phyloP scores from a whole-genome alignment of 1,140 invertebrate genomes.

The Melipona quadrifasciata region DNA sequence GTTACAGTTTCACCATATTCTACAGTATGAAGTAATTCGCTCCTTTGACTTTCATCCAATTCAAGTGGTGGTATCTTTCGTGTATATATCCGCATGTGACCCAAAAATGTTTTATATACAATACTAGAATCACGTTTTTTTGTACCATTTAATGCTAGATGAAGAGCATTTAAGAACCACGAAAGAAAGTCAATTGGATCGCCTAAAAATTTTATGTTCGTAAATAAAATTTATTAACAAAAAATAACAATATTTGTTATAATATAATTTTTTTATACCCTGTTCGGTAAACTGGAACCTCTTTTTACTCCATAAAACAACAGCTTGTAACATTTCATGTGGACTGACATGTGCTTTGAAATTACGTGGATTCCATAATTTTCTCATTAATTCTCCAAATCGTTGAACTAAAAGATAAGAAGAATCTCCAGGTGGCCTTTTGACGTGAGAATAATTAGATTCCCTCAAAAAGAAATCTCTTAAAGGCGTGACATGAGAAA shows the following conservation, averaged over 20 bases:
- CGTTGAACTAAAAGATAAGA: constrained; percentile 95
- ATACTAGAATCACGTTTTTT: constrained; percentile 94
- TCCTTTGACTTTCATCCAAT: constrained; percentile 93
- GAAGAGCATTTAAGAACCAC: constrained; percentile 97
- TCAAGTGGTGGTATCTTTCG: constrained; percentile 97
- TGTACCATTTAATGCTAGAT: constrained; percentile 93
- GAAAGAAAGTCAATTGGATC: constrained; percentile 98
- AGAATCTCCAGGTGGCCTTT: constrained; percentile 95
- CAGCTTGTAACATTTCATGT: constrained; percentile 99
- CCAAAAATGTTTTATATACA: constrained; percentile 97
- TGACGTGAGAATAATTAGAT: constrained; percentile 94
- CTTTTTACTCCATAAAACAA: constrained; percentile 99
- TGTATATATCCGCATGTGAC: constrained; percentile 97
- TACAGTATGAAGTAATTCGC: constrained; percentile 88
- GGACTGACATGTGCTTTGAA: constrained; percentile 99
- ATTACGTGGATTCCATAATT: constrained; percentile 99
- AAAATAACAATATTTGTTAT: not conserved
- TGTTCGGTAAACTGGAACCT: constrained; percentile 99
- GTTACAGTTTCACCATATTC: constrained; percentile 95
- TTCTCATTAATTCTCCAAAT: constrained; percentile 98
- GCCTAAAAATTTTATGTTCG: constrained; percentile 83
- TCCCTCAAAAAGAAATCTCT: constrained; percentile 97
- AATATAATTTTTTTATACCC: constrained; percentile 82
- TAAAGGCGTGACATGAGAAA: constrained; percentile 96
- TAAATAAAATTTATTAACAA: not conserved